Conservation (phyloP, 2,888 invertebrate genomes). For the Theretra japonica region DNA sequence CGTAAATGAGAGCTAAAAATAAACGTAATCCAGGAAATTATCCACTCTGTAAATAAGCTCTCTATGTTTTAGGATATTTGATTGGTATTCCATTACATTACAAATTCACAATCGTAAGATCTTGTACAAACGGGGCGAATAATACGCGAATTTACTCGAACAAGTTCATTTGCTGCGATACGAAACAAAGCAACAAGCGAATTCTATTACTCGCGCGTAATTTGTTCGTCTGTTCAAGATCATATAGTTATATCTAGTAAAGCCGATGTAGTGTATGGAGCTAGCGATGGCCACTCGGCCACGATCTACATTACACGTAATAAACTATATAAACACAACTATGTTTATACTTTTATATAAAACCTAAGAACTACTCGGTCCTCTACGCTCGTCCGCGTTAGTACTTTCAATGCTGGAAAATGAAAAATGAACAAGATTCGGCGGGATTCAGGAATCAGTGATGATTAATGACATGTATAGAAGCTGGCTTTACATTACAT, state of each 20-base stretch:
- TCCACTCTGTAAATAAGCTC: background rate
- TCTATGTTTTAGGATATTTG: background rate
- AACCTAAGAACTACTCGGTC: conserved; percentile 43
- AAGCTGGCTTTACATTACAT: background rate
- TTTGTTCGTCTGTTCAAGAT: too few relatives aligned
- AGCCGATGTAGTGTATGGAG: conserved; percentile 2
- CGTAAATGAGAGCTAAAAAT: conserved; percentile 18
- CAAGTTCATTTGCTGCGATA: too few relatives aligned
- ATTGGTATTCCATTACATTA: background rate
- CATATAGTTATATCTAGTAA: background rate
- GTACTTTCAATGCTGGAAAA: background rate
- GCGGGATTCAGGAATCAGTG: background rate
- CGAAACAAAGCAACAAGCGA: too few relatives aligned
- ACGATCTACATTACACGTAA: conserved; percentile 52
- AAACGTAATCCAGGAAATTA: background rate
- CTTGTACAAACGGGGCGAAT: background rate
- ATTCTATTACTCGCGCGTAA: too few relatives aligned
- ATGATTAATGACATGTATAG: background rate
- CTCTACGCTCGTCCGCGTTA: background rate
- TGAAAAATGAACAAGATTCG: background rate
- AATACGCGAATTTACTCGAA: too few relatives aligned
- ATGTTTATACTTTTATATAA: conserved; percentile 59
- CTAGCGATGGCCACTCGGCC: conserved; percentile 3
- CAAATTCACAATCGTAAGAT: background rate
- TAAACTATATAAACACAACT: conserved; percentile 72